Evolutionary conservation across 2,113 vertebrate species (phyloP).

Genomic region (Enhydra lutris): DNA sequence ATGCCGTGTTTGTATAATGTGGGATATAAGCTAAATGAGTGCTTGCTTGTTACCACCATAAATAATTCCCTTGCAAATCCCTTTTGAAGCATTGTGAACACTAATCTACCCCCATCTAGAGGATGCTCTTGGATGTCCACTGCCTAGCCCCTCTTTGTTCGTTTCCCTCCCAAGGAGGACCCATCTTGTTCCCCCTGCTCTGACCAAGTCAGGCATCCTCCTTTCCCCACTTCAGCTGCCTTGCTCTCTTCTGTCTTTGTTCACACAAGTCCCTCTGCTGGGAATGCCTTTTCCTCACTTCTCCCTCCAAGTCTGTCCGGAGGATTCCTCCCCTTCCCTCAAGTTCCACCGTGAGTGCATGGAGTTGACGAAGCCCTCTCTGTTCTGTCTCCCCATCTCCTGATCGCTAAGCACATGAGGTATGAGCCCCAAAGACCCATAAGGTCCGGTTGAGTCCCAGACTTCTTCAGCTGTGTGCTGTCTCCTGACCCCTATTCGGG

Average conservation of each 20-base stretch:
- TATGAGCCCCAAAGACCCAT: background rate
- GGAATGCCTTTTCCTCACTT: background rate
- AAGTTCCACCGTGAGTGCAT: background rate
- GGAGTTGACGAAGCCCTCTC: background rate
- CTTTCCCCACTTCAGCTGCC: background rate
- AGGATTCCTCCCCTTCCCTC: background rate
- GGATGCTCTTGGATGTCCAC: conserved; percentile 49
- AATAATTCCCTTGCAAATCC: conserved; percentile 83
- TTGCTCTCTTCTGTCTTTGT: background rate
- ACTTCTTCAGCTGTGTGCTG: fast-evolving
- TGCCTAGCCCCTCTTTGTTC: background rate
- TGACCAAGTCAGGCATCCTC: background rate
- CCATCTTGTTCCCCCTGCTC: background rate
- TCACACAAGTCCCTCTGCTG: background rate
- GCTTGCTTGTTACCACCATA: conserved; percentile 82
- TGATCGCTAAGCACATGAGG: background rate
- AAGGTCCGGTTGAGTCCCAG: background rate
- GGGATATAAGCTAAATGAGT: conserved; percentile 83
- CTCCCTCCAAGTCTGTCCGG: background rate
- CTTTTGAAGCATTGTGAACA: conserved; percentile 62
- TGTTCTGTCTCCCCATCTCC: background rate
- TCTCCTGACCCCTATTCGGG: no score
- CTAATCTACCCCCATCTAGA: conserved; percentile 67
- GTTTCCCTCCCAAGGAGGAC: background rate
- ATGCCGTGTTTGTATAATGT: conserved; percentile 82